Base-by-base conservation (phyloP, 2,888 invertebrate genomes). In the Julus scanicus region DNA sequence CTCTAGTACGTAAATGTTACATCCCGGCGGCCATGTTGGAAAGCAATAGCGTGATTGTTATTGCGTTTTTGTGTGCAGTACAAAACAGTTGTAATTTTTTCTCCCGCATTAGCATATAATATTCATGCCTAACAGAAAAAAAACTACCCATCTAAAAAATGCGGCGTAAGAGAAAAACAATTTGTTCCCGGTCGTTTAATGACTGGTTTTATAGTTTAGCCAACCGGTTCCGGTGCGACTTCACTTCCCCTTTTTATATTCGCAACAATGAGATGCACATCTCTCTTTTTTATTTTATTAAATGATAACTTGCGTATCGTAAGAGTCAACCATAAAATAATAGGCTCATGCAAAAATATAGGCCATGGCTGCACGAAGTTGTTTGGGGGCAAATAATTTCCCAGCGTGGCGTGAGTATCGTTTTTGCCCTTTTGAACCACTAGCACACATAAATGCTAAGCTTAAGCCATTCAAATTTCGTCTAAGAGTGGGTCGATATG, bases 201-300 rank as follows among this genome's bases (percentile, higher is more conserved):
- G 80, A 39, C 80, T 80, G 80, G 15, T 80, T 80, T 37, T 80
- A 80, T 80, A 13, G 80, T 37, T 39, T 15, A 37, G 37, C 37
- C 80, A 15, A 80, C 80, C 80, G 80, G 80, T 80, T 80, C 80
- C 80, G 80, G 80, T 80, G 80, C 80, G 29, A 37, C 80, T 80
- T 80, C 37, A 80, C 80, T 80, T 80, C 80, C 80, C 80, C 80
- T 63, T 63, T 71, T 80, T 80, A 80, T 80, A 37, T 80, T 37
- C 15, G 11, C 15, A 80, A 80, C 80, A 80, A 80, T 80, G 80
- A 80, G 80, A 80, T 80, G 80, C 80, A 80, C 80, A 15, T 80
- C 37, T 11, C 11, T 29, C n/a, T 80, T 44, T 44, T 44, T 44
- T 29, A 29, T 29, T 80, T 80, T 80, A 80, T 80, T 80, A 80